phyloP scores from a whole-genome alignment of 2,888 invertebrate species.

The Troides oblongomaculatus region DNA sequence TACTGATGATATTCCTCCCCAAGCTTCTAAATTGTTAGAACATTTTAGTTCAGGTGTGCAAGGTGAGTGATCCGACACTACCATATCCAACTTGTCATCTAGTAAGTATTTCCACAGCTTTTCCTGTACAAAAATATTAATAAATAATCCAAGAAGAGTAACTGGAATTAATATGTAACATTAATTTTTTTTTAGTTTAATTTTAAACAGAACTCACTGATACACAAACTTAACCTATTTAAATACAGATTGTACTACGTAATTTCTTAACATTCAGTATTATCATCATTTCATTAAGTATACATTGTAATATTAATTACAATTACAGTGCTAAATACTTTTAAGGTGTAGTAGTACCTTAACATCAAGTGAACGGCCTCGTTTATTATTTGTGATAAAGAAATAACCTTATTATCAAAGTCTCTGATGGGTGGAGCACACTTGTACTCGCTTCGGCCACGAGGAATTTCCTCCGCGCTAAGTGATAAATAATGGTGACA shows the following conservation, averaged over 20 bases:
- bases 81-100: conserved; percentile 80
- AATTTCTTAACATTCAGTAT: too few species aligned
- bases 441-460: conserved; percentile 84
- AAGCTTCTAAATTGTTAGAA: conserved; percentile 84
- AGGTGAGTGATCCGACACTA: conserved; percentile 85
- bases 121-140: conserved; percentile 62
- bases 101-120: conserved; percentile 82
- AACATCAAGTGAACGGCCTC: neutral
- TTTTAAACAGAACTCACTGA: too few species aligned
- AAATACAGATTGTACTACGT: too few species aligned
- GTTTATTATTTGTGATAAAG: neutral
- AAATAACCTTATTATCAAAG: conserved; percentile 78
- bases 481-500: conserved; percentile 86
- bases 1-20: conserved; percentile 87
- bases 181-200: too few species aligned
- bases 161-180: too few species aligned
- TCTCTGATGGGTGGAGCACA: conserved; percentile 86
- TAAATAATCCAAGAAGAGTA: too few species aligned
- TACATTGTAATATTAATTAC: too few species aligned
- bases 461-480: conserved; percentile 82
- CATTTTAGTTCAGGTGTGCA: conserved; percentile 83
- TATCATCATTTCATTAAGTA: too few species aligned
- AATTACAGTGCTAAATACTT: neutral
- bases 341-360: neutral
- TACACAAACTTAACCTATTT: too few species aligned